Evolutionary conservation across 2,888 invertebrate genomes (phyloP).

Genomic region (Zele albiditarsus): DNA sequence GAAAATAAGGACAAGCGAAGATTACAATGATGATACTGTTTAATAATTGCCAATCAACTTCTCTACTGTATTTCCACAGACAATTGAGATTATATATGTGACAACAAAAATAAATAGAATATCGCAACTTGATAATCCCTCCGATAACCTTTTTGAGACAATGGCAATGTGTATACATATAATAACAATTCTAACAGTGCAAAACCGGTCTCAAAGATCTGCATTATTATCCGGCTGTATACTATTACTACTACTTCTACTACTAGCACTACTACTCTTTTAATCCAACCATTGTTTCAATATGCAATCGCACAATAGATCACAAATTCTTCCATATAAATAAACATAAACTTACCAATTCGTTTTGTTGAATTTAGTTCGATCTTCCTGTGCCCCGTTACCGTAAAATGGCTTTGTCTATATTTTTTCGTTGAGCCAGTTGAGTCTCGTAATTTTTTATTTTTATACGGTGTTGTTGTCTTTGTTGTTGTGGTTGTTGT

Average conservation of each 20-base stretch:
- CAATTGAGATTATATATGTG: not conserved
- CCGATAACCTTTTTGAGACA: slow-evolving; percentile 30
- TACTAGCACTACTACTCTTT: slow-evolving; percentile 30
- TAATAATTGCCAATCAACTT: not conserved
- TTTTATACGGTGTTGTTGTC: slow-evolving; percentile 42
- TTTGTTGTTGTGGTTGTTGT: slow-evolving; percentile 47
- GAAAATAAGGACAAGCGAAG: not conserved
- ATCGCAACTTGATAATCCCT: slow-evolving; percentile 16
- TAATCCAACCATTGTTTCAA: slow-evolving; percentile 27
- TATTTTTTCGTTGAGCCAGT: slow-evolving; percentile 27
- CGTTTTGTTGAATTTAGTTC: slow-evolving; percentile 75
- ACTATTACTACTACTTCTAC: no score
- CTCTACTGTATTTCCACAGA: not conserved
- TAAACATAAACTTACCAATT: slow-evolving; percentile 51
- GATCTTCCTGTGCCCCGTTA: slow-evolving; percentile 78
- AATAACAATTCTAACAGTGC: slow-evolving; percentile 14
- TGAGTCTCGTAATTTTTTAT: slow-evolving; percentile 36
- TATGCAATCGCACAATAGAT: slow-evolving; percentile 19
- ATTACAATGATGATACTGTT: not conserved
- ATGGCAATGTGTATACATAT: slow-evolving; percentile 5
- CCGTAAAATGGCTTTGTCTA: slow-evolving; percentile 72
- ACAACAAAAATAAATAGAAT: slow-evolving; percentile 10
- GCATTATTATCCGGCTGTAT: slow-evolving; percentile 36
- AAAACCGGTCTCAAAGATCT: slow-evolving; percentile 39
- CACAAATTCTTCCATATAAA: slow-evolving; percentile 9